phyloP scores from a whole-genome alignment of 2,113 vertebrate species.

The Cygnus atratus region DNA sequence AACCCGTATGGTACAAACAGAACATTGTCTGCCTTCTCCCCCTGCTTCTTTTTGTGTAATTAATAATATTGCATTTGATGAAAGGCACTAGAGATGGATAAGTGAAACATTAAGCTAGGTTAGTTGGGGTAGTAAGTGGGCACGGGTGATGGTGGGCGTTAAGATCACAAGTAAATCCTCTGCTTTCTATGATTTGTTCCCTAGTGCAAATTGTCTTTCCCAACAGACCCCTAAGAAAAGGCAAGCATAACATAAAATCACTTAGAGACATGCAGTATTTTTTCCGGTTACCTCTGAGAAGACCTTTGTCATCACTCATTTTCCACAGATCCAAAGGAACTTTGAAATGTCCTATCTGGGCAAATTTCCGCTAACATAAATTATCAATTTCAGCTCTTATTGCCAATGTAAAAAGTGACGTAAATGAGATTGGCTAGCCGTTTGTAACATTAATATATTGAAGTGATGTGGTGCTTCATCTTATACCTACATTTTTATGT shows the following conservation, averaged over 20 bases:
- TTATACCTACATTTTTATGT: not conserved
- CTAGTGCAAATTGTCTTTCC: not conserved
- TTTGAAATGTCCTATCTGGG: not conserved
- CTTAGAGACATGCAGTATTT: not conserved
- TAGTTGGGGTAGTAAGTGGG: not conserved
- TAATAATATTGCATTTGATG: not conserved
- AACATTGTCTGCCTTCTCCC: not conserved
- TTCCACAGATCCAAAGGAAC: not conserved
- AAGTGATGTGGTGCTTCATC: not conserved
- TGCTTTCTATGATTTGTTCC: not conserved
- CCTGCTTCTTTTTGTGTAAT: not conserved
- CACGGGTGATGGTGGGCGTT: not conserved
- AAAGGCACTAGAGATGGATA: not conserved
- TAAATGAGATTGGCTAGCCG: not conserved
- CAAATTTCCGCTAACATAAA: not conserved
- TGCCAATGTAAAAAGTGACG: not conserved
- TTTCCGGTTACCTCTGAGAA: not conserved
- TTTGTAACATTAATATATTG: not conserved
- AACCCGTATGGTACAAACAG: not conserved
- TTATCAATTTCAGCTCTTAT: not conserved
- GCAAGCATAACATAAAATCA: not conserved
- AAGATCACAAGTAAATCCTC: not conserved
- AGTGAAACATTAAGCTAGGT: not conserved
- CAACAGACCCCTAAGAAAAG: not conserved
- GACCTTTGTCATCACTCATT: not conserved